phyloP scores from a whole-genome alignment of 2,797 vertebrate species.

The Dromococcyx pavoninus region DNA sequence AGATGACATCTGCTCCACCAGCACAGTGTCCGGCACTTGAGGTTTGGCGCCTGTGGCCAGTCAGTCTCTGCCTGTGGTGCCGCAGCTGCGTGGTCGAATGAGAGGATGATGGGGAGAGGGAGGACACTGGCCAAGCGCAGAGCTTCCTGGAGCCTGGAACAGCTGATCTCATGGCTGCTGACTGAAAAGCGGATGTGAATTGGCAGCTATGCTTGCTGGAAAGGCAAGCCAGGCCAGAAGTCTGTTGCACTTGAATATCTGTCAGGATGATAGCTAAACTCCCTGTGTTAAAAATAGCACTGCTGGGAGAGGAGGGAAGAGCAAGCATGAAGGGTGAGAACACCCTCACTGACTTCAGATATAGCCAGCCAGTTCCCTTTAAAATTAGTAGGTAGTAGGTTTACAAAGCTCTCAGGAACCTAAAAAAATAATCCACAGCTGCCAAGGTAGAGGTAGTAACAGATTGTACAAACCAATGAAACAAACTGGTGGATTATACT shows the following conservation, averaged over 20 bases:
- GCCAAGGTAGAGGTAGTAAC: neutral
- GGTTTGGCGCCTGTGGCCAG: neutral
- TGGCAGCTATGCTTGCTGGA: conserved; percentile 2
- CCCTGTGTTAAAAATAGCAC: neutral
- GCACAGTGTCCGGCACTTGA: neutral
- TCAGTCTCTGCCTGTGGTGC: neutral
- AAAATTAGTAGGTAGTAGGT: neutral
- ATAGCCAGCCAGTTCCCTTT: neutral
- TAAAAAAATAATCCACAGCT: neutral
- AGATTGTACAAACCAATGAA: neutral
- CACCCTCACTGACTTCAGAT: neutral
- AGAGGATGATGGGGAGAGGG: neutral
- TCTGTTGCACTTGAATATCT: neutral
- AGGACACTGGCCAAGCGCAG: neutral
- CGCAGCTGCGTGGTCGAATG: neutral
- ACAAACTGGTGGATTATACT: neutral
- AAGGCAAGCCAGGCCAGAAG: neutral
- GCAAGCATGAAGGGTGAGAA: neutral
- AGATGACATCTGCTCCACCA: conserved; percentile 4
- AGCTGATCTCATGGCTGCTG: conserved; percentile 58
- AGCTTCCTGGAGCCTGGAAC: conserved; percentile 25
- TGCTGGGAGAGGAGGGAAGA: neutral
- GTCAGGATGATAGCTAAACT: conserved; percentile 19
- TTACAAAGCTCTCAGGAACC: neutral
- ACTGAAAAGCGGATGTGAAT: conserved; percentile 49